Evolutionary conservation across 2,113 vertebrate species (phyloP), one percentile per base, ranked within the genome.

Genomic region (Deroptyus accipitrinus): DNA sequence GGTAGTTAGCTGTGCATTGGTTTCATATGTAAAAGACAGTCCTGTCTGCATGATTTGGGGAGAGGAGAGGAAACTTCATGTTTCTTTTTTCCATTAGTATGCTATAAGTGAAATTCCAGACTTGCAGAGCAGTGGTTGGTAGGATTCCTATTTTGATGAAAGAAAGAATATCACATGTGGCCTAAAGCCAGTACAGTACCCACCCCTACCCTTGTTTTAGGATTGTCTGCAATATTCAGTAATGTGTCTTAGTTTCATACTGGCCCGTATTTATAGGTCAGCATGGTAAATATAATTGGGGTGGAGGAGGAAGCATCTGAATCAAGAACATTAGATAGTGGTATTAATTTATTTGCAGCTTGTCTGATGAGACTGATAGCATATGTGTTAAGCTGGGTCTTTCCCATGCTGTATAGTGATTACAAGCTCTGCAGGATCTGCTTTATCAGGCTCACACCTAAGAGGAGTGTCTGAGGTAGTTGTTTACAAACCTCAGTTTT

Each of bases 351-450:
- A 67, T 91, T 59, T 92, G 73, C 68, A 49, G 28, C 55, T 84
- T 81, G 54, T 25, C 27, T 44, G 48, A 18, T 90, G 62, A 69
- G 51, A 23, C 16, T 52, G 86, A 17, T 64, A 33, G 37, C 17
- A n/a, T 6, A 9, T 49, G 27, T 80, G 70, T 93, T 76, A 82
- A 54, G 46, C 51, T 68, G 49, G 33, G 51, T 44, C 41, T 75
- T 52, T 69, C 24, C 68, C 2, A 0, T 62, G 64, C n/a, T 82
- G n/a, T 0, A 0, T 7, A 44, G 57, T 18, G 70, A 10, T 72
- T 35, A 52, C 49, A 70, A 57, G 51, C 83, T 83, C 66, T 86
- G 68, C 77, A 62, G 80, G 59, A 28, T 1, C 31, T n/a, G 37
- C 35, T 67, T 49, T 20, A 3, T 66, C 27, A 41, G 62, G 37